phyloP scores from a whole-genome alignment of 2,888 invertebrate species.

The Latheticus oryzae region DNA sequence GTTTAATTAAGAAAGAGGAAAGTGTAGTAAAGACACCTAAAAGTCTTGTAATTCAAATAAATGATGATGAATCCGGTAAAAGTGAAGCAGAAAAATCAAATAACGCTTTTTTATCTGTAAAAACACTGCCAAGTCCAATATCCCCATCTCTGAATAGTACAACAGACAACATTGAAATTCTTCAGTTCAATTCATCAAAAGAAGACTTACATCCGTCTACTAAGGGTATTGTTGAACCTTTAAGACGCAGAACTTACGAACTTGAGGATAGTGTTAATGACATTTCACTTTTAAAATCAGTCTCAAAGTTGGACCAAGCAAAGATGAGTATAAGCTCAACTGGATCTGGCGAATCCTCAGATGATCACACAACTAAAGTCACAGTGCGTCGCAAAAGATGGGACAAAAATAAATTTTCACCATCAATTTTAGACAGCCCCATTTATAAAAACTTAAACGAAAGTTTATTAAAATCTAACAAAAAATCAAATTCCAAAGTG shows the following conservation, averaged over 20 bases:
- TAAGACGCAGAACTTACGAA: slow-evolving; percentile 32
- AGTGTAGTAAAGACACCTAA: slow-evolving; percentile 1
- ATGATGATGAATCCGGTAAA: slow-evolving; percentile 1
- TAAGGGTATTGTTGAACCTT: not conserved
- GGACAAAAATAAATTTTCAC: not conserved
- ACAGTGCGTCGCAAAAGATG: slow-evolving; percentile 6
- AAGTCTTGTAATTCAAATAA: not conserved
- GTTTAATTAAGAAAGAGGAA: no score
- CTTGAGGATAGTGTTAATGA: slow-evolving; percentile 20
- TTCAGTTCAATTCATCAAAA: slow-evolving; percentile 5
- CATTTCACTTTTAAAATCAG: slow-evolving; percentile 14
- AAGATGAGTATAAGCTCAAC: slow-evolving; percentile 3
- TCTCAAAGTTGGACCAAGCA: not conserved
- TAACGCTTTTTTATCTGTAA: not conserved
- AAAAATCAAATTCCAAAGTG: slow-evolving; percentile 10
- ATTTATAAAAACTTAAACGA: not conserved
- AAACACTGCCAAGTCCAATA: not conserved
- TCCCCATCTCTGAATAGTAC: not conserved
- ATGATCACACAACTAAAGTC: slow-evolving; percentile 5
- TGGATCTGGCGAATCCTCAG: not conserved
- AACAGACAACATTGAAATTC: no score
- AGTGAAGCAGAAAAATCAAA: not conserved
- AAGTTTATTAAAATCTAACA: no score
- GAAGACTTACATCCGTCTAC: slow-evolving; percentile 12
- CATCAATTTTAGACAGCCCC: not conserved